These are phyloP conservation scores for Himalopsyche phryganea DNA, from an alignment of 1,140 invertebrate genomes.

Conservation along the genomic window DNA sequence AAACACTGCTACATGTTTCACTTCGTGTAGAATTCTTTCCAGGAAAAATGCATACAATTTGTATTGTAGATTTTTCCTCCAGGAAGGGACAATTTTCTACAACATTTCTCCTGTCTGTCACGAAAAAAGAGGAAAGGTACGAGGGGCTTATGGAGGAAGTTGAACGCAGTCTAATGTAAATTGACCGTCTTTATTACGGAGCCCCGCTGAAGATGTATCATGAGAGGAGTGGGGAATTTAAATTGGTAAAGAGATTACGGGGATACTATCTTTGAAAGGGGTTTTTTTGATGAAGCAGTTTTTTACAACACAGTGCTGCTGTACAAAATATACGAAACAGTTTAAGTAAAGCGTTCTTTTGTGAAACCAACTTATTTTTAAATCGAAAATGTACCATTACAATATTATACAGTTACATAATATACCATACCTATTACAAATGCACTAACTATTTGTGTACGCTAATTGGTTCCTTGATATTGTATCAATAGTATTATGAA, in stretches of 20 bases:
- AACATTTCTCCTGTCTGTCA: constrained; percentile 32
- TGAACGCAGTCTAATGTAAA: constrained; percentile 27
- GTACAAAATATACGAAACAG: too few relatives aligned
- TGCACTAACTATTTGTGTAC: too few relatives aligned
- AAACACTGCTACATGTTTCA: too few relatives aligned
- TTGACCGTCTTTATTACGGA: constrained; percentile 32
- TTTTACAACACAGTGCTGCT: background rate
- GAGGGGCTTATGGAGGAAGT: background rate
- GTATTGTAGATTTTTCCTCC: constrained; percentile 31
- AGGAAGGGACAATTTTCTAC: constrained; percentile 32
- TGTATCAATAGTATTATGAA: too few relatives aligned
- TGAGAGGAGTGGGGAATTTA: constrained; percentile 9
- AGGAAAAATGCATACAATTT: constrained; percentile 35
- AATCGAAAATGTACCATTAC: too few relatives aligned
- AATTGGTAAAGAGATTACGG: constrained; percentile 14
- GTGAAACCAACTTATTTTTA: too few relatives aligned
- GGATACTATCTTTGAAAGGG: background rate
- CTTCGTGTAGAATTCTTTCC: constrained; percentile 4
- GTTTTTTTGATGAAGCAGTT: background rate
- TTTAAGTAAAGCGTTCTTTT: too few relatives aligned
- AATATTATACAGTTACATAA: too few relatives aligned
- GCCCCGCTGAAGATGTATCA: constrained; percentile 1
- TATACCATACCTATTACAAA: too few relatives aligned
- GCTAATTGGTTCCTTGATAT: too few relatives aligned
- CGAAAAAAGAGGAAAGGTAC: background rate